phyloP scores from a whole-genome alignment of 1,140 invertebrate species.

The Drosophila sechellia region DNA sequence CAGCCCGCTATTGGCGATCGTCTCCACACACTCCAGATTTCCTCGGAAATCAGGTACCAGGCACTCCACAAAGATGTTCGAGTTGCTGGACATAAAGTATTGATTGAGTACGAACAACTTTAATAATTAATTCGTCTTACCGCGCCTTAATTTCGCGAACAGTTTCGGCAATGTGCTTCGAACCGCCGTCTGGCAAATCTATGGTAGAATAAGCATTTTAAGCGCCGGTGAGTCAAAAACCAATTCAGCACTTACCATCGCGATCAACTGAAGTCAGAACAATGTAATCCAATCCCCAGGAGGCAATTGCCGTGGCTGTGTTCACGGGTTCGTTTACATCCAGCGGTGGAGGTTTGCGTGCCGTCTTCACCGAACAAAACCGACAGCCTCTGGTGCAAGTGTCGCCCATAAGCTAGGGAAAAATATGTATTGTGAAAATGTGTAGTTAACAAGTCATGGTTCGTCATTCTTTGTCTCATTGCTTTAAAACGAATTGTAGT shows the following conservation, averaged over 20 bases:
- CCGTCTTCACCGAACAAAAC: slow-evolving; percentile 99
- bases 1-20: slow-evolving; percentile 92
- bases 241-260: slow-evolving; percentile 87
- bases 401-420: slow-evolving; percentile 92
- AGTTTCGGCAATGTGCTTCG: slow-evolving; percentile 95
- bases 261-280: slow-evolving; percentile 99
- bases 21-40: slow-evolving; percentile 90
- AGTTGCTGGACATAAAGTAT: slow-evolving; percentile 87
- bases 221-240: not conserved
- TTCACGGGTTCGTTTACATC: slow-evolving; percentile 96
- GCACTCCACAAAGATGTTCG: slow-evolving; percentile 97
- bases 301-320: slow-evolving; percentile 95
- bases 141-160: slow-evolving; percentile 88
- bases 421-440: not conserved
- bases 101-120: not conserved
- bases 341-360: slow-evolving; percentile 94
- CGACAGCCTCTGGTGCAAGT: slow-evolving; percentile 96
- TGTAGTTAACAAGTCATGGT: no score
- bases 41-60: slow-evolving; percentile 98
- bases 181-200: slow-evolving; percentile 95
- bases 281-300: slow-evolving; percentile 98
- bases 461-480: no score
- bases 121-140: slow-evolving; percentile 17
- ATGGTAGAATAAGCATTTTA: slow-evolving; percentile 9
- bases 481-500: no score